Evolutionary conservation across 2,797 vertebrate genomes (phyloP), one percentile per base, ranked within the genome.

Genomic region (Numenius phaeopus): DNA sequence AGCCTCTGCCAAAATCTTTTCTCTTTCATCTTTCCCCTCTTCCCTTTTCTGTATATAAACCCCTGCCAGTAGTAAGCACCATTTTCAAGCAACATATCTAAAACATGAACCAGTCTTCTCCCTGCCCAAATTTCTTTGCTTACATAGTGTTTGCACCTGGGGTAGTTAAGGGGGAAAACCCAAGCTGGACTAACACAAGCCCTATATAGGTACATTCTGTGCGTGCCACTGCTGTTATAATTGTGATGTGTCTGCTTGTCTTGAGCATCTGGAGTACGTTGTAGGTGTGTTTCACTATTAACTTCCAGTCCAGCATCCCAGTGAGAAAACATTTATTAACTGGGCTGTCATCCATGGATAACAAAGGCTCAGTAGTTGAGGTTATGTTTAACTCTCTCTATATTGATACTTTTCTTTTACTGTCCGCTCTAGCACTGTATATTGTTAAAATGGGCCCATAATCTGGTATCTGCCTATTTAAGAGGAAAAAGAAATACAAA

Each of bases 321-420:
- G 97, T 94, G 87, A 97, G 94, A 98, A 97, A 97, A 96, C 98
- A 99, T 98, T 99, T 97, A 99, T 99, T 99, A 99, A 99, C 99
- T 98, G 98, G 97, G 98, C 97, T 97, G 98, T 98, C 98, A 99
- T 98, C 98, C 98, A 98, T 98, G 98, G 98, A 99, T 98, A 99
- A 98, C 98, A 98, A 87, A 98, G 92, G 96, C 90, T 97, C 91
- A 94, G 98, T 99, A 99, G 98, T 80, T 97, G 97, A 98, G 98
- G 98, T 97, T 97, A 97, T 97, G 95, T 98, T 98, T 98, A 98
- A 98, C 98, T 97, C 78, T 42, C 34, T 96, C 40, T 88, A 91
- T 97, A 32, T 83, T 95, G 93, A 89, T 79, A 75, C 83, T 71
- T 96, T 72, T 73, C 66, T 94, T 92, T 94, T 87, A 54, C 32